Conservation (phyloP, 2,797 vertebrate genomes). For the Columba guinea region DNA sequence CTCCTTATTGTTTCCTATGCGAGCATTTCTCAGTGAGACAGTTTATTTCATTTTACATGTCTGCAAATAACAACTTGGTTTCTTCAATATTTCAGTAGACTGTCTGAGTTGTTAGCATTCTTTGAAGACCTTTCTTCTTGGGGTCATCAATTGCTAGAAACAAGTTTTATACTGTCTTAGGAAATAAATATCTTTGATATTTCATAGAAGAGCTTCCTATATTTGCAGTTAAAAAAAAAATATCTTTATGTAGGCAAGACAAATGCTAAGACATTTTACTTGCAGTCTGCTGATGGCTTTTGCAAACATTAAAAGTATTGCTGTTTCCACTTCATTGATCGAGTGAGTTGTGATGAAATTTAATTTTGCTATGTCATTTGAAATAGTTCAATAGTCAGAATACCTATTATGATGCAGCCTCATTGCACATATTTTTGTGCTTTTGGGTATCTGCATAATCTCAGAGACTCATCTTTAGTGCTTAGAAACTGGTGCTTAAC, state of each 20-base stretch:
- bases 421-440: background rate
- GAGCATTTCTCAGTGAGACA: background rate
- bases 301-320: conserved; percentile 38
- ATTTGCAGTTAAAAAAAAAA: conserved; percentile 18
- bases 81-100: background rate
- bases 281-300: conserved; percentile 7
- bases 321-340: conserved; percentile 47
- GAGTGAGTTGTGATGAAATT: conserved; percentile 41
- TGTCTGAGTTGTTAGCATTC: background rate
- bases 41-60: background rate
- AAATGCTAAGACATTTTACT: conserved; percentile 16
- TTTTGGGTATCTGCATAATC: background rate
- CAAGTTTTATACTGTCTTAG: background rate
- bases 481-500: background rate
- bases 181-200: conserved; percentile 7
- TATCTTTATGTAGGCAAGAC: background rate
- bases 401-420: background rate
- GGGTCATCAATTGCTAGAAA: background rate
- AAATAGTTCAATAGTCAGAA: conserved; percentile 1
- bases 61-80: background rate
- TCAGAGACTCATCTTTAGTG: background rate
- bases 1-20: background rate
- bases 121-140: background rate
- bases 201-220: conserved; percentile 26
- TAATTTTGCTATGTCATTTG: conserved; percentile 10